These are phyloP conservation scores for Todiramphus saurophagus DNA, from an alignment of 2,113 vertebrate species.

Conservation along the genomic window DNA sequence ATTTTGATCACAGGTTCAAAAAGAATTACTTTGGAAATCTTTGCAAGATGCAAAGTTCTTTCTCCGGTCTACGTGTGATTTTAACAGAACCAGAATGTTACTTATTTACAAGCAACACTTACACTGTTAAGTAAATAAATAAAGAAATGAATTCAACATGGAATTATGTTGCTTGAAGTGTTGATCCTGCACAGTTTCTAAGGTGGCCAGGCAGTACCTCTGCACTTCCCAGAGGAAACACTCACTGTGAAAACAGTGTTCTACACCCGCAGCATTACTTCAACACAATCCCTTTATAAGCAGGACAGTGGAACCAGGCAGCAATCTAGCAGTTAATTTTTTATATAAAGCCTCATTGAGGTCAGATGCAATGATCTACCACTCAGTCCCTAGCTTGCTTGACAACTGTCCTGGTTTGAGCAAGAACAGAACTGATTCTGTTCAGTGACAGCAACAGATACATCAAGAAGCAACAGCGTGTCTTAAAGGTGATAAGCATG, in stretches of 20 bases:
- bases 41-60: fast-evolving
- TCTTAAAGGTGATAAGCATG: background rate
- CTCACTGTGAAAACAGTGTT: background rate
- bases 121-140: background rate
- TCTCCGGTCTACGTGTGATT: fast-evolving
- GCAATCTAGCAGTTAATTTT: background rate
- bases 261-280: background rate
- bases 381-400: background rate
- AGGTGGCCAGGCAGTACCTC: background rate
- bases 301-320: background rate
- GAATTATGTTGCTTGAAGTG: background rate
- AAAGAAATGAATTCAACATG: background rate
- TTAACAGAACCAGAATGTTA: background rate
- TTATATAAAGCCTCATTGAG: background rate
- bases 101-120: background rate
- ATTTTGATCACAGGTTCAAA: background rate
- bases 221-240: background rate
- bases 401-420: background rate
- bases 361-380: background rate
- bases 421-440: background rate
- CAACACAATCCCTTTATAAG: background rate
- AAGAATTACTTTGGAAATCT: background rate
- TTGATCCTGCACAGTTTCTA: background rate
- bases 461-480: background rate
- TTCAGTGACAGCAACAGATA: background rate